A percentile compares a stretch with the other conserved stretches of the same genome.
Conservation (phyloP, 1,140 invertebrate genomes). For the Drosophila virilis region DNA sequence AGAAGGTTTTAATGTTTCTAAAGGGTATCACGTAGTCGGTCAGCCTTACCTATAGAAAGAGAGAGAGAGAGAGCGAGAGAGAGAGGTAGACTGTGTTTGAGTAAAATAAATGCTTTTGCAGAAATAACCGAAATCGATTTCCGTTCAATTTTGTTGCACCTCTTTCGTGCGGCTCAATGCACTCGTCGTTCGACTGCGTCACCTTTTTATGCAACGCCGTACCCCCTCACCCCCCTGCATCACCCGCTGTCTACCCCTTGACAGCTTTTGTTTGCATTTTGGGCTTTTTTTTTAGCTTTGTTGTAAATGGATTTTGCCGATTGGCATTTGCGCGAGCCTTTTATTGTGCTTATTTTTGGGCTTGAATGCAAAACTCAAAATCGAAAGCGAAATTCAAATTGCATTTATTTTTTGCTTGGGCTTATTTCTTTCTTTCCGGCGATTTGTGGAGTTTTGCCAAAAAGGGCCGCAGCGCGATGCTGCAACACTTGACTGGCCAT, state of each 20-base stretch:
- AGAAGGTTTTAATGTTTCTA: too few species aligned
- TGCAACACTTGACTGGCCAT: slow-evolving; percentile 28
- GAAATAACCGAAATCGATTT: slow-evolving; percentile 53
- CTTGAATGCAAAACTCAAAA: slow-evolving; percentile 35
- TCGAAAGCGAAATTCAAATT: slow-evolving; percentile 60
- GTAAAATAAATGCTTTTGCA: slow-evolving; percentile 10
- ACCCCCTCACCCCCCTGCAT: not conserved
- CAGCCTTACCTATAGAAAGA: not conserved
- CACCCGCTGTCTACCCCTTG: not conserved
- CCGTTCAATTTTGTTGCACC: slow-evolving; percentile 43
- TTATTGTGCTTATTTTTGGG: slow-evolving; percentile 24
- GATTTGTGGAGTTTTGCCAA: slow-evolving; percentile 15
- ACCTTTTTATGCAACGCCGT: slow-evolving; percentile 40
- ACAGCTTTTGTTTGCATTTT: slow-evolving; percentile 33
- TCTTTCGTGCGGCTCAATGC: slow-evolving; percentile 47
- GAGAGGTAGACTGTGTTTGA: not conserved
- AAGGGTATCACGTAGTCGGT: too few species aligned
- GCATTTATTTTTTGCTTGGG: slow-evolving; percentile 25
- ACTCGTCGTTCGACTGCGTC: slow-evolving; percentile 25
- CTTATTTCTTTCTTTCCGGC: slow-evolving; percentile 11
- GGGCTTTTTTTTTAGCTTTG: slow-evolving; percentile 10
- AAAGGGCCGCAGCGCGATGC: slow-evolving; percentile 12
- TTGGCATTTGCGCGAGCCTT: slow-evolving; percentile 41
- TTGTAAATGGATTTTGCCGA: slow-evolving; percentile 44
- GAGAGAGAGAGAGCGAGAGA: not conserved